A percentile compares a stretch with the other conserved stretches of the same genome.
Evolutionary conservation across 2,797 vertebrate genomes (phyloP).

Genomic region (Labeo calbasu): DNA sequence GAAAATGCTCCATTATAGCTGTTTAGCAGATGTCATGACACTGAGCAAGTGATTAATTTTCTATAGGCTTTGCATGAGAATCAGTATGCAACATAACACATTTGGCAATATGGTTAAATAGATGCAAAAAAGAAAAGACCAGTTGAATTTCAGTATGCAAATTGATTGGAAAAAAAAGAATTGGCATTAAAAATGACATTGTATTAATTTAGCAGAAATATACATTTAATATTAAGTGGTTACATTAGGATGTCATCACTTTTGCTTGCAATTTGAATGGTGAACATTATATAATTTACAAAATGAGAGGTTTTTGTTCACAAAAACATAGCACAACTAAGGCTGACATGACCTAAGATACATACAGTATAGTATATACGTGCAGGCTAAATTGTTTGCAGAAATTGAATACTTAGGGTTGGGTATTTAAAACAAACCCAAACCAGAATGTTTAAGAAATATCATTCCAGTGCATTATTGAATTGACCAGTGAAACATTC

Average conservation of each 20-base stretch:
- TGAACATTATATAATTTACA: background rate
- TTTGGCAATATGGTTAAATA: background rate
- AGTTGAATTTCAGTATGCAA: background rate
- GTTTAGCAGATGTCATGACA: background rate
- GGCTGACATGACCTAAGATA: background rate
- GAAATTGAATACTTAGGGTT: background rate
- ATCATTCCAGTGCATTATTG: background rate
- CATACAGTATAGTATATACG: background rate
- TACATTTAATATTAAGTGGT: background rate
- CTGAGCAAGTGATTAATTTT: background rate
- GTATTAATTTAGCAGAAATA: background rate
- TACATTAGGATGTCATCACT: background rate
- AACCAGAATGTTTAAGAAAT: background rate
- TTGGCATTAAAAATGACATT: background rate
- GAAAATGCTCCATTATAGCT: background rate
- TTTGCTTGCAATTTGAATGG: background rate
- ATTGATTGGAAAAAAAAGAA: background rate
- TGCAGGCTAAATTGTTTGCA: background rate
- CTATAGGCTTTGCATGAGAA: background rate
- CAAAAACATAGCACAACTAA: background rate
- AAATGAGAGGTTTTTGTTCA: background rate
- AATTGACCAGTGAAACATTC: constrained; percentile 3
- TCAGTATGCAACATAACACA: background rate
- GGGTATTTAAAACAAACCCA: background rate
- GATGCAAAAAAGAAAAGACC: background rate